A percentile compares a stretch with the other conserved stretches of the same genome.
Conservation (phyloP, 37 sponge, comb jelly and placozoan species). For the Crambe crambe region DNA sequence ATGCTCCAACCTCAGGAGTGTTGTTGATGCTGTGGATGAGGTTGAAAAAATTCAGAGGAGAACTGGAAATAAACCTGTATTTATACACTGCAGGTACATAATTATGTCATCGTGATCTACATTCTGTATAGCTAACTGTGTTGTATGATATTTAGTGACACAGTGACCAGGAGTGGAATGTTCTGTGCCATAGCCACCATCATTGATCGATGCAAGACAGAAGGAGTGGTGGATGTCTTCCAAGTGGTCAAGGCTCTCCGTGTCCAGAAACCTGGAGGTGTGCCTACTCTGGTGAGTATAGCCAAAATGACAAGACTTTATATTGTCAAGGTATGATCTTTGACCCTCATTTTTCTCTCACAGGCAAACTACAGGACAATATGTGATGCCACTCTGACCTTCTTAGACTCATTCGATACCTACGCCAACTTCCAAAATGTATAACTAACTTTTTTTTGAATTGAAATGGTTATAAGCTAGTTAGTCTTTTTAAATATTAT, state of each 20-base stretch:
- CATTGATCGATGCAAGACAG: slow-evolving; percentile 78
- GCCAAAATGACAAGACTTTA: neutral
- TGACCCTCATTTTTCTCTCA: neutral
- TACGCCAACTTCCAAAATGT: slow-evolving; percentile 64
- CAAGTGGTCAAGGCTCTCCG: slow-evolving; percentile 65
- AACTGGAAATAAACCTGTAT: slow-evolving; percentile 78
- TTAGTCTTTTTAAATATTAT: no score
- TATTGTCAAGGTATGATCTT: neutral
- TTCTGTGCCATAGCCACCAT: slow-evolving; percentile 71
- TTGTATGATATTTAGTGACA: slow-evolving; percentile 43
- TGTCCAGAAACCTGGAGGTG: slow-evolving; percentile 63
- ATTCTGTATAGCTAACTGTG: neutral
- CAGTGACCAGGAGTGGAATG: slow-evolving; percentile 68
- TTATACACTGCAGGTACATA: slow-evolving; percentile 84
- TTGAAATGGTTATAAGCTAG: no score
- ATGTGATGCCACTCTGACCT: slow-evolving; percentile 49
- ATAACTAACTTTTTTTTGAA: no score
- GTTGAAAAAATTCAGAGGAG: slow-evolving; percentile 73
- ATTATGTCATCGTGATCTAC: neutral
- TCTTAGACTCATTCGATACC: slow-evolving; percentile 68
- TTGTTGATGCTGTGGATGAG: slow-evolving; percentile 77
- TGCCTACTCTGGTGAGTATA: slow-evolving; percentile 59
- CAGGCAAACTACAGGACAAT: slow-evolving; percentile 41
- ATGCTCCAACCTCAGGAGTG: slow-evolving; percentile 50
- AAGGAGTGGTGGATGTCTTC: slow-evolving; percentile 79